These are phyloP conservation scores for Erebia ligea DNA, from an alignment of 2,888 invertebrate genomes.

Conservation along the genomic window DNA sequence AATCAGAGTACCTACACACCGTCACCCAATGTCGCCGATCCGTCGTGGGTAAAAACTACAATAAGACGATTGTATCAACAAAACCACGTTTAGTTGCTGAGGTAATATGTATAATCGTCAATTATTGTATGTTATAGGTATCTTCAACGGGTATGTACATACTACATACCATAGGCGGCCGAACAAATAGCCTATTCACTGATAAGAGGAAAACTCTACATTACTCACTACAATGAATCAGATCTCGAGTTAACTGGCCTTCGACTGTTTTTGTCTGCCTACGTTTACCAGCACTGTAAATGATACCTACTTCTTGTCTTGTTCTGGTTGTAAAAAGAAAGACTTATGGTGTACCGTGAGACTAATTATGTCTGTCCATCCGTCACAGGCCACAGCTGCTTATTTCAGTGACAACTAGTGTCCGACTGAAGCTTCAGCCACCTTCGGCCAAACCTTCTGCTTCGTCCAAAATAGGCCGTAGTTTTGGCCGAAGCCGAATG, in stretches of 20 bases:
- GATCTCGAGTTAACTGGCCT: slow-evolving; percentile 27
- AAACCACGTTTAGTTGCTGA: neutral
- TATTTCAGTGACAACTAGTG: no score
- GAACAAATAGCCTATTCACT: slow-evolving; percentile 9
- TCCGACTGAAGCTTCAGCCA: no score
- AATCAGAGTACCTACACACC: no score
- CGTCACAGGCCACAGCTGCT: no score
- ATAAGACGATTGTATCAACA: neutral
- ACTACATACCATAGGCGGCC: no score
- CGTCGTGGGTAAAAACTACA: neutral
- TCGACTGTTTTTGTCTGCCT: slow-evolving; percentile 20
- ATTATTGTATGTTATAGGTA: neutral
- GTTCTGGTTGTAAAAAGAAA: neutral
- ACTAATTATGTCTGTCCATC: no score
- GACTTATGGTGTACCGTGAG: no score
- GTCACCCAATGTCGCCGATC: no score
- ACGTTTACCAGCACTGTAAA: neutral
- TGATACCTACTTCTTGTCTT: neutral
- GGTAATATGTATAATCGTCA: no score
- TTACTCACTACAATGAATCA: slow-evolving; percentile 29
- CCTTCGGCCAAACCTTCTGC: no score
- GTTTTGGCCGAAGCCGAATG: no score
- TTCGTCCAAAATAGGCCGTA: no score
- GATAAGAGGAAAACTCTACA: slow-evolving; percentile 25
- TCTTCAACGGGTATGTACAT: neutral